Percentiles rank a stretch among this genome's conserved stretches.
Evolutionary conservation across 2,888 invertebrate genomes (phyloP).

Genomic region (Pristionchus entomophagus): DNA sequence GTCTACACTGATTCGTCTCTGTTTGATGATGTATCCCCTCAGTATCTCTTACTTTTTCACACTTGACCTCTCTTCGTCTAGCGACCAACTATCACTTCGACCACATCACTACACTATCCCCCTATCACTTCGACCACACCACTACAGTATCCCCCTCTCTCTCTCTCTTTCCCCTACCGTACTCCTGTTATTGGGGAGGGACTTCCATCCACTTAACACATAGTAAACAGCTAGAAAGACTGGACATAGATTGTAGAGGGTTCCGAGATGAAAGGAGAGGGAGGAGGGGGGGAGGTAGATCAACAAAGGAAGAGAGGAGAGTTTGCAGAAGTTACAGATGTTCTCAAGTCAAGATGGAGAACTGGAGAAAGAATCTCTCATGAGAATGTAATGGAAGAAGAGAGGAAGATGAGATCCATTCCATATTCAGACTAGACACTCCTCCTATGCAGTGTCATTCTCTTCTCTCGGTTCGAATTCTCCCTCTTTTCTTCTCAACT

Average conservation of each 20-base stretch:
- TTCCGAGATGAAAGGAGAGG: constrained; percentile 87
- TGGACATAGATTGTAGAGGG: constrained; percentile 75
- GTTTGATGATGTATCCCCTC: neutral
- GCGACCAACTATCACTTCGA: neutral
- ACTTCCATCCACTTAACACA: neutral
- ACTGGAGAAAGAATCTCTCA: neutral
- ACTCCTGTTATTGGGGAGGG: constrained; percentile 4
- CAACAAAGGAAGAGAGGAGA: constrained; percentile 87
- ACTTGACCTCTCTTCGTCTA: constrained; percentile 34
- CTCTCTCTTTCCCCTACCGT: neutral
- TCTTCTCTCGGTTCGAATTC: constrained; percentile 22
- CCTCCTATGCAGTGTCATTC: neutral
- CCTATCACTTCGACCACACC: too few species aligned
- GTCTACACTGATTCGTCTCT: constrained; percentile 17
- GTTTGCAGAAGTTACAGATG: constrained; percentile 81
- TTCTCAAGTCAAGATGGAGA: constrained; percentile 74
- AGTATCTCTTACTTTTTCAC: constrained; percentile 9
- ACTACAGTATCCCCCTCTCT: neutral
- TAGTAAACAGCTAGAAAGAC: neutral
- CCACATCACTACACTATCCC: neutral
- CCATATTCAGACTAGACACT: too few species aligned
- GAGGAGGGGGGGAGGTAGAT: constrained; percentile 85
- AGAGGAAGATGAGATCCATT: too few species aligned
- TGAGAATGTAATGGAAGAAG: neutral
- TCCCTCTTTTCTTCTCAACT: neutral